Evolutionary conservation across 1,140 invertebrate species (phyloP).

Genomic region (roundworm (Caenorhabditis elegans)): DNA sequence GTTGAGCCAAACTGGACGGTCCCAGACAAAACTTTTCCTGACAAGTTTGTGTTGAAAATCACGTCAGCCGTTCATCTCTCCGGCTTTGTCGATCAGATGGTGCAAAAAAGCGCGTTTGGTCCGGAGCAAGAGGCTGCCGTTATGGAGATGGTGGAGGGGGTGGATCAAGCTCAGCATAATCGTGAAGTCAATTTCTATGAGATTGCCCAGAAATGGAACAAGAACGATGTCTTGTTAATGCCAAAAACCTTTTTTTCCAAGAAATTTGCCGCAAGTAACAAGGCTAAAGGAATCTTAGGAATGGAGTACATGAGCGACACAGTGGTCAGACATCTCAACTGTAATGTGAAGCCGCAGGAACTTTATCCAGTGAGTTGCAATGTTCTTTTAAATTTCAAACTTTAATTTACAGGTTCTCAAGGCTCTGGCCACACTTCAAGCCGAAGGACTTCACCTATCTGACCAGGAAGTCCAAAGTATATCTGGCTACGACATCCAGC

Average conservation of each 20-base stretch:
- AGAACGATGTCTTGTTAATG: background rate
- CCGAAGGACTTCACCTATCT: background rate
- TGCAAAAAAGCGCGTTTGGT: background rate
- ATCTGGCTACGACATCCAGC: background rate
- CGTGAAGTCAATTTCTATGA: background rate
- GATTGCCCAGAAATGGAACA: background rate
- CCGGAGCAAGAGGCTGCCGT: background rate
- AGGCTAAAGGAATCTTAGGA: background rate
- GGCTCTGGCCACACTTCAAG: background rate
- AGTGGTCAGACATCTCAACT: background rate
- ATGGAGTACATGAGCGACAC: background rate
- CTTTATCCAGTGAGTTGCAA: background rate
- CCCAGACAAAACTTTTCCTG: background rate
- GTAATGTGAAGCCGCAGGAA: background rate
- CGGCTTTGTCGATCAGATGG: background rate
- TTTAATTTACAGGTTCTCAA: background rate
- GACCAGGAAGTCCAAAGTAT: background rate
- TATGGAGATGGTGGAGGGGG: background rate
- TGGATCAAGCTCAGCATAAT: background rate
- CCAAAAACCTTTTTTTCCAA: background rate
- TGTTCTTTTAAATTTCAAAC: background rate
- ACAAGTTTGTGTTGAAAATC: slow-evolving; percentile 30
- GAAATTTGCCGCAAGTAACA: background rate
- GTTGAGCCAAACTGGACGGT: slow-evolving; percentile 3
- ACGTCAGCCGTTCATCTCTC: background rate